Percentiles rank a stretch among this genome's conserved stretches.
Conservation (phyloP, 2,888 invertebrate species). For the Drosophila parthenogenetica region DNA sequence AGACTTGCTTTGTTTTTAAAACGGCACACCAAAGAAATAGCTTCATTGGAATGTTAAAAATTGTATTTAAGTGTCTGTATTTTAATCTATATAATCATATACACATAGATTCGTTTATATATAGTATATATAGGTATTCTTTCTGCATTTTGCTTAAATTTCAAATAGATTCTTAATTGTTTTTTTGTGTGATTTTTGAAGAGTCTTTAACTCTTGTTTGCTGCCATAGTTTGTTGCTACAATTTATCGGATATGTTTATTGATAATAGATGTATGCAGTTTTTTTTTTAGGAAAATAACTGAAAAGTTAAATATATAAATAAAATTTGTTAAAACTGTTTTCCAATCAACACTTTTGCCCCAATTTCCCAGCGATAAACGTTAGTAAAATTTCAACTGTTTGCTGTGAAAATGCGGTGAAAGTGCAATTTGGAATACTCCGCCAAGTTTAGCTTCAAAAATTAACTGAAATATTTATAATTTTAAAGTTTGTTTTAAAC, state of each 20-base stretch:
- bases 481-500: neutral
- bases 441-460: neutral
- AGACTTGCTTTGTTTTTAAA: slow-evolving; percentile 65
- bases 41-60: slow-evolving; percentile 84
- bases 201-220: slow-evolving; percentile 72
- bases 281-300: neutral
- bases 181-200: slow-evolving; percentile 78
- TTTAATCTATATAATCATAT: slow-evolving; percentile 52
- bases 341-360: neutral
- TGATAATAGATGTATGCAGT: slow-evolving; percentile 36
- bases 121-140: slow-evolving; percentile 11
- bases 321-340: neutral
- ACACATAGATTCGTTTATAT: slow-evolving; percentile 55
- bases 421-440: neutral
- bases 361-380: neutral
- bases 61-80: slow-evolving; percentile 78
- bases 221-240: slow-evolving; percentile 57
- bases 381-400: neutral
- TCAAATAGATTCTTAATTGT: slow-evolving; percentile 29
- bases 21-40: slow-evolving; percentile 82
- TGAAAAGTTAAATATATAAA: neutral
- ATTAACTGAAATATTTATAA: neutral
- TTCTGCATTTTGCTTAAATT: slow-evolving; percentile 32
- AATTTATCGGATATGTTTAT: slow-evolving; percentile 52
- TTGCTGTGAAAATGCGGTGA: neutral